phyloP scores from a whole-genome alignment of 1,140 invertebrate species.

The Danaus plexippus region DNA sequence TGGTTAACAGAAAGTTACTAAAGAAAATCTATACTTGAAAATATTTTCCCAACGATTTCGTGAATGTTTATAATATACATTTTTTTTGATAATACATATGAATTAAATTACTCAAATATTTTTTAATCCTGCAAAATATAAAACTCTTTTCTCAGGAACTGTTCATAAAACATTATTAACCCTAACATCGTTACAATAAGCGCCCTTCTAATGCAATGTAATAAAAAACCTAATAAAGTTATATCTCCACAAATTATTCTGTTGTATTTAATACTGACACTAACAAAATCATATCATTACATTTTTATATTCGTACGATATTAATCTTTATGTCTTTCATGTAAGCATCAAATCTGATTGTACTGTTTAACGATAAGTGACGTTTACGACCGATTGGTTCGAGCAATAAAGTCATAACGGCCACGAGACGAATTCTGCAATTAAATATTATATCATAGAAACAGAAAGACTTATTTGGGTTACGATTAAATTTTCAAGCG shows the following conservation, averaged over 20 bases:
- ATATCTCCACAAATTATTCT: slow-evolving; percentile 18
- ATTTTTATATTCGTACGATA: slow-evolving; percentile 6
- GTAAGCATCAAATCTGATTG: slow-evolving; percentile 3
- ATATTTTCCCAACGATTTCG: too few species aligned
- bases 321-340: slow-evolving; percentile 6
- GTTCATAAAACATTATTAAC: too few species aligned
- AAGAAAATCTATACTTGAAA: too few species aligned
- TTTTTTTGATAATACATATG: too few species aligned
- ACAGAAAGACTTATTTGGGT: too few species aligned
- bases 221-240: slow-evolving; percentile 22
- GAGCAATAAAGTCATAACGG: background rate
- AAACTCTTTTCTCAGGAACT: too few species aligned
- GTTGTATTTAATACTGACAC: slow-evolving; percentile 11
- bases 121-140: too few species aligned
- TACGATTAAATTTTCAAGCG: slow-evolving; percentile 7
- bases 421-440: background rate
- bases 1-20: too few species aligned
- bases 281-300: slow-evolving; percentile 4
- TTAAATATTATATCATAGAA: too few species aligned
- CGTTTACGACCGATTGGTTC: slow-evolving; percentile 1
- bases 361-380: slow-evolving; percentile 7
- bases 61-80: too few species aligned
- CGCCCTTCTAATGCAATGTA: slow-evolving; percentile 13
- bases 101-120: too few species aligned
- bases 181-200: slow-evolving; percentile 1